Conservation (phyloP, 2,797 vertebrate species). For the Cichlasoma orientale region DNA sequence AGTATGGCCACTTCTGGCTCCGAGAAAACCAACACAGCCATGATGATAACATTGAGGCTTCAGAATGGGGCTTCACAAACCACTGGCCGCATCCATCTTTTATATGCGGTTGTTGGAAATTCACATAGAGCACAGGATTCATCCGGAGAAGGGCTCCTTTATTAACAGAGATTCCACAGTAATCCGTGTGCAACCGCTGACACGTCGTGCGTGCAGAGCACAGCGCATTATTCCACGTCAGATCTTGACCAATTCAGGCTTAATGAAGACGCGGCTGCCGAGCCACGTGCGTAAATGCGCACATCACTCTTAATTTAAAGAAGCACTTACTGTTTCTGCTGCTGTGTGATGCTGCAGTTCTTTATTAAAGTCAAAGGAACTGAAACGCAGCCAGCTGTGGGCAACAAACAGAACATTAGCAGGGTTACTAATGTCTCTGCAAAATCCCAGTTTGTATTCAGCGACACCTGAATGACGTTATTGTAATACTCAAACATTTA, state of each 20-base stretch:
- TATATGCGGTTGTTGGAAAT: neutral
- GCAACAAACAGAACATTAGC: neutral
- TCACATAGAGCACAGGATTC: too few species aligned
- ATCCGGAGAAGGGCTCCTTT: too few species aligned
- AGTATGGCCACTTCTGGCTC: neutral
- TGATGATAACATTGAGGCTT: neutral
- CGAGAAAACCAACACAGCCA: neutral
- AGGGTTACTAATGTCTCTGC: neutral
- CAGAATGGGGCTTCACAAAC: neutral
- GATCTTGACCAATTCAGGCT: neutral
- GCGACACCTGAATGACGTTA: neutral
- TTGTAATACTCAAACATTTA: neutral
- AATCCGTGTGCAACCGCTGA: too few species aligned
- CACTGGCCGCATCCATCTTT: too few species aligned
- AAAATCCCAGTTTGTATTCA: neutral
- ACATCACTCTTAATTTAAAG: slow-evolving; percentile 5
- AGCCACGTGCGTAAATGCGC: neutral
- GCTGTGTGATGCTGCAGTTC: neutral
- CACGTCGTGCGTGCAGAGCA: too few species aligned
- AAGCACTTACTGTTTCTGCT: neutral
- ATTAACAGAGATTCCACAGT: too few species aligned
- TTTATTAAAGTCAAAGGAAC: slow-evolving; percentile 3
- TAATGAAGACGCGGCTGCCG: neutral
- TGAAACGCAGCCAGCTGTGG: slow-evolving; percentile 1
- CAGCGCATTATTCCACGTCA: neutral